Percentiles rank a stretch among this genome's conserved stretches.
Conservation (phyloP, 1,140 invertebrate species). For the Drosophila pallidifrons region DNA sequence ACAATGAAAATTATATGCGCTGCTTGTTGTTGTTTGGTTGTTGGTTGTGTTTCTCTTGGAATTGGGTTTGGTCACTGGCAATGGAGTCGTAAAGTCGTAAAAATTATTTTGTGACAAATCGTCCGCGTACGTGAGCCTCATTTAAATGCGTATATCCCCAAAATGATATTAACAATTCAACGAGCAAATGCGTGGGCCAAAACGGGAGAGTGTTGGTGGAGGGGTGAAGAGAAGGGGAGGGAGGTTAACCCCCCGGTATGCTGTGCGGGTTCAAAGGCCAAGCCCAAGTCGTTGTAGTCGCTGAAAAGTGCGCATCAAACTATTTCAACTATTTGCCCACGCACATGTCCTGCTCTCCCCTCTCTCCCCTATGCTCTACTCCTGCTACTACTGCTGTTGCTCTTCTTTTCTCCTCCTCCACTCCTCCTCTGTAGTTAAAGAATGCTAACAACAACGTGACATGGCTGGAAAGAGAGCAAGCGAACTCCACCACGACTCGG, state of each 20-base stretch:
- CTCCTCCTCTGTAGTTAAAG: conserved; percentile 27
- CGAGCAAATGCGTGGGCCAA: conserved; percentile 45
- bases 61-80: conserved; percentile 64
- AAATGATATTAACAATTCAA: conserved; percentile 81
- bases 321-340: conserved; percentile 82
- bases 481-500: conserved; percentile 33
- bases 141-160: conserved; percentile 80
- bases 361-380: neutral
- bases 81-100: conserved; percentile 84
- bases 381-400: neutral
- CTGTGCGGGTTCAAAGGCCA: conserved; percentile 63
- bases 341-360: conserved; percentile 62
- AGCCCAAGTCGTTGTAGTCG: conserved; percentile 68
- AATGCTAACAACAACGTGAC: conserved; percentile 81
- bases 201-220: too few relatives aligned
- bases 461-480: conserved; percentile 65
- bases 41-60: neutral
- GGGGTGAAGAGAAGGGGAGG: neutral
- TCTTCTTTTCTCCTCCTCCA: too few relatives aligned
- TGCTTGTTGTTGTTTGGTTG: conserved; percentile 5
- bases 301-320: conserved; percentile 82
- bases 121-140: conserved; percentile 83
- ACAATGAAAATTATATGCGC: conserved; percentile 60
- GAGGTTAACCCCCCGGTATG: neutral
- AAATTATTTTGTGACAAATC: conserved; percentile 85